Conservation (phyloP, 2,797 vertebrate species). For the Leuciscus waleckii region DNA sequence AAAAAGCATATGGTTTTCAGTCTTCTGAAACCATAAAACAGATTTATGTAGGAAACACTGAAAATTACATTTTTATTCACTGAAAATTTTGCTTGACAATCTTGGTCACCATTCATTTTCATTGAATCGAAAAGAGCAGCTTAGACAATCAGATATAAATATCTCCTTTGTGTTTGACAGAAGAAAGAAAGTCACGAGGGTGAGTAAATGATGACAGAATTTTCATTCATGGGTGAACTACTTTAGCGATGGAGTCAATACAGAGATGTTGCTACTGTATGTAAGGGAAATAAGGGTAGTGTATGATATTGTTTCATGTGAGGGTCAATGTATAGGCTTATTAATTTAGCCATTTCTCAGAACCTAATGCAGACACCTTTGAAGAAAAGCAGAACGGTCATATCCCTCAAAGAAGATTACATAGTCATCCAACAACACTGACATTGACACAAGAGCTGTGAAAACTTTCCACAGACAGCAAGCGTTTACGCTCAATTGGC, state of each 20-base stretch:
- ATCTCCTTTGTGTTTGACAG: background rate
- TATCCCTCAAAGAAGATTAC: conserved; percentile 18
- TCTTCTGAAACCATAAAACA: background rate
- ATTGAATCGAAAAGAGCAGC: background rate
- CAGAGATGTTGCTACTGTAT: background rate
- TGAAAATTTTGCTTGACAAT: background rate
- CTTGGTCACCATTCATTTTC: background rate
- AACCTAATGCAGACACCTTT: background rate
- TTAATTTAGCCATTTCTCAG: background rate
- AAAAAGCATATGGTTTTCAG: no score
- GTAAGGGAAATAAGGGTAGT: conserved; percentile 3
- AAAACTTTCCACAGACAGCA: conserved; percentile 9
- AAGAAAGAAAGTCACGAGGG: background rate
- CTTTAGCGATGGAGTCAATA: background rate
- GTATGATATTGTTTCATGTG: background rate
- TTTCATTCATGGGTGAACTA: conserved; percentile 3
- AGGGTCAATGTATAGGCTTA: background rate
- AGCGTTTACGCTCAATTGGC: conserved; percentile 29
- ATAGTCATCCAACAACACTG: background rate
- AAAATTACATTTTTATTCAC: background rate
- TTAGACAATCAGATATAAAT: background rate
- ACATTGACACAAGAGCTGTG: conserved; percentile 35
- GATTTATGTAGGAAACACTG: background rate
- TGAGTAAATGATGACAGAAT: conserved; percentile 8
- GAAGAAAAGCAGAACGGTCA: background rate